Base-by-base conservation (phyloP, 2,888 invertebrate genomes). In the Ceratothoa steindachneri region DNA sequence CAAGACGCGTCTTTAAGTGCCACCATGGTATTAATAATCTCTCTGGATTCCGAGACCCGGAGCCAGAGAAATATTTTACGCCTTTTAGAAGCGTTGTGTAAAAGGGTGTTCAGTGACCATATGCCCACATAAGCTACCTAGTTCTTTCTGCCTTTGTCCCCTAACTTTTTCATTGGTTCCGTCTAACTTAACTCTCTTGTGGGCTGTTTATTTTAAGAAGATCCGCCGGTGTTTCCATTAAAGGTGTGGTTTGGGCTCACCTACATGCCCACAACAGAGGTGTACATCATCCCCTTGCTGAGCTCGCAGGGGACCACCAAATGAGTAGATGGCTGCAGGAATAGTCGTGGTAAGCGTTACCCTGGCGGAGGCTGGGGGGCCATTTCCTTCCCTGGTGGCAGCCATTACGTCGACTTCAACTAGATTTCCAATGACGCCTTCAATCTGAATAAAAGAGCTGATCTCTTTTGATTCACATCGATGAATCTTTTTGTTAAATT, bases 271-370 rank as follows among this genome's bases (percentile, higher is more conserved):
- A 52, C 79, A 79, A 12, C 69, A 51, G 9, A 79, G 73, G 2
- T 73, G 68, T 66, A 79, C 74, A 27, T 72, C 70, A 12, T 67
- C 70, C 70, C 89, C 86, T 89, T 90, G 90, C 0, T 90, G 89
- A 75, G 88, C 86, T 12, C 89, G 87, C 2, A 90, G 84, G 60
- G 87, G 85, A 0, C 89, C 89, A 0, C 91, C 91, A 82, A 91
- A 90, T 0, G 91, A 90, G 15, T 89, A 88, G 72, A 91, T 90
- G 76, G 89, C 86, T 0, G 90, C 90, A 15, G 90, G 89, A 66
- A 89, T 88, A n/a, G 55, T 73, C 30, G 77, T 69, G 51, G 72
- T 72, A 30, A 77, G 69, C 30, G 79, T 77, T 27, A 72, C 72
- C 27, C 74, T 51, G 5, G 70, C 31, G 1, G 72, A 69, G 0